phyloP scores from a whole-genome alignment of 2,797 vertebrate species.

The Hipposideros larvatus region DNA sequence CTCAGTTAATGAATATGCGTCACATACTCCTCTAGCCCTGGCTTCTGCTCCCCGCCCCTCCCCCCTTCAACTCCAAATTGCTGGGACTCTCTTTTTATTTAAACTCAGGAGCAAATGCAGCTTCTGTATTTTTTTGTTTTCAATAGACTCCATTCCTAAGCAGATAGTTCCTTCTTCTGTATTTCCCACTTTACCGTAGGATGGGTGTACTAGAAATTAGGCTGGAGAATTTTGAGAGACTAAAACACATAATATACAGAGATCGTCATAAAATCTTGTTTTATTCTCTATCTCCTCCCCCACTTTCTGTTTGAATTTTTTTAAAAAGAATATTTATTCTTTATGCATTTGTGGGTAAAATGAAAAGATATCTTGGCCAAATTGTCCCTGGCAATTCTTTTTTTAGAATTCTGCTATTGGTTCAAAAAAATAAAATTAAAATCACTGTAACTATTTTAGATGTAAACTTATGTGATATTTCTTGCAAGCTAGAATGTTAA shows the following conservation, averaged over 20 bases:
- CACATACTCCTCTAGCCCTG: background rate
- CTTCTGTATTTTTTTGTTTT: constrained; percentile 47
- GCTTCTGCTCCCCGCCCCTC: background rate
- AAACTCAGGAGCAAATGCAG: background rate
- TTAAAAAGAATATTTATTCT: constrained; percentile 9
- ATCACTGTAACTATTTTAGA: background rate
- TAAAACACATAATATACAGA: background rate
- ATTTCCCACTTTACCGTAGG: background rate
- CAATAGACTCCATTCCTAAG: background rate
- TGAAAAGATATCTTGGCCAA: background rate
- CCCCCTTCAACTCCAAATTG: background rate
- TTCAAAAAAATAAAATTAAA: background rate
- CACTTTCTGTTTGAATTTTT: constrained; percentile 1
- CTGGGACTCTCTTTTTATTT: background rate
- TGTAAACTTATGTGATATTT: background rate
- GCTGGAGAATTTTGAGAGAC: background rate
- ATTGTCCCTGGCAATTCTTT: background rate
- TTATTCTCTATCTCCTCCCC: background rate
- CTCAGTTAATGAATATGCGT: constrained; percentile 73
- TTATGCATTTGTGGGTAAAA: background rate
- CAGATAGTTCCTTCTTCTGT: background rate
- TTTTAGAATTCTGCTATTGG: background rate
- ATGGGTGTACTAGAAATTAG: background rate
- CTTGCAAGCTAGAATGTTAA: background rate
- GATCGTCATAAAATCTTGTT: constrained; percentile 1